These are phyloP conservation scores for Engraulis encrasicolus DNA, from an alignment of 2,113 vertebrate species.

Conservation along the genomic window DNA sequence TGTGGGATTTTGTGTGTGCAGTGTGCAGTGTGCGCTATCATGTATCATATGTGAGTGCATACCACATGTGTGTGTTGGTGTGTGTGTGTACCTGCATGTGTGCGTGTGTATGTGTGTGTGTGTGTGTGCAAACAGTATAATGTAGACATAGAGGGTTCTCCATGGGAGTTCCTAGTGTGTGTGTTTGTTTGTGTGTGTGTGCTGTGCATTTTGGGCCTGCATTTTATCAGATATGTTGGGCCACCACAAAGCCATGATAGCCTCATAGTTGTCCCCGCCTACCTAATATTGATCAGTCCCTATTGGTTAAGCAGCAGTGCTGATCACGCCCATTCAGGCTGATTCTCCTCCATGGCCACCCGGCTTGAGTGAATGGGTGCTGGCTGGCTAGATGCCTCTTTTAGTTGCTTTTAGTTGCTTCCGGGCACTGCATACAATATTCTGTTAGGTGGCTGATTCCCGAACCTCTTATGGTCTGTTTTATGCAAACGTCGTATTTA, in stretches of 20 bases:
- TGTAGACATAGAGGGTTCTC: no score
- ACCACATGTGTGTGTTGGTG: constrained; percentile 37
- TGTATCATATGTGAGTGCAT: neutral
- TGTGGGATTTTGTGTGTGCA: constrained; percentile 52
- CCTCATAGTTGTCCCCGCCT: neutral
- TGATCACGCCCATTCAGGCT: neutral
- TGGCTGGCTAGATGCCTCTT: neutral
- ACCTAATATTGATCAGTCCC: neutral
- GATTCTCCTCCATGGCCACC: neutral
- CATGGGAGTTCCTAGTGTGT: no score
- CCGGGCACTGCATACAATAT: neutral
- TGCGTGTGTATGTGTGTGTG: no score
- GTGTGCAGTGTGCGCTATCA: constrained; percentile 44
- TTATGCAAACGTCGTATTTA: no score
- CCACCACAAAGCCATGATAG: neutral
- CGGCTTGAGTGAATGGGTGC: neutral
- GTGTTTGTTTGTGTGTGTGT: neutral
- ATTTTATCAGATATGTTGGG: neutral
- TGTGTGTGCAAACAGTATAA: no score
- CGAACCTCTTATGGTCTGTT: neutral
- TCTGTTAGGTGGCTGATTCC: neutral
- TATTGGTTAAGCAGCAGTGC: neutral
- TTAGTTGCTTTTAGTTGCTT: neutral
- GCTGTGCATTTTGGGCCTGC: neutral
- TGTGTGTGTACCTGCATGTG: no score